A percentile compares a stretch with the other conserved stretches of the same genome.
Evolutionary conservation across 37 sponge, comb jelly and placozoan genomes (phyloP).

Genomic region (Aphrocallistes beatrix): DNA sequence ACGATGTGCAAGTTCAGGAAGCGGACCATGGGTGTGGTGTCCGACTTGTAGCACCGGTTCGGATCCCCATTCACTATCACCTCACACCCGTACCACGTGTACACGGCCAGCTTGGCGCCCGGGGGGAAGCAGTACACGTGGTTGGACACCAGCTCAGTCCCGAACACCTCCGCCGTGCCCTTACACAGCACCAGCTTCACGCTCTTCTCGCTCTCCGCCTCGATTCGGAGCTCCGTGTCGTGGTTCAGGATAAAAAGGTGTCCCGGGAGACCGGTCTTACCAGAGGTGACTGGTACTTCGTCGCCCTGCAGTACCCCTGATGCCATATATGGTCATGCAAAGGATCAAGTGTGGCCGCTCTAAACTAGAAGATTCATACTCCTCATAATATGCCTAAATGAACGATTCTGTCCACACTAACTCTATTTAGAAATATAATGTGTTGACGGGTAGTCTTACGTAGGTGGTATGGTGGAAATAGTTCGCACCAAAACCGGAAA

Average conservation of each 20-base stretch:
- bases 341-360: too few relatives aligned
- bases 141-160: constrained; percentile 67
- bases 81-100: constrained; percentile 60
- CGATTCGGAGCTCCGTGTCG: constrained; percentile 2
- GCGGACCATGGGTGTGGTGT: constrained; percentile 78
- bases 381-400: too few relatives aligned
- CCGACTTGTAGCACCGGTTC: constrained; percentile 47
- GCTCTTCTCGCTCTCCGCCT: background rate
- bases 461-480: too few relatives aligned
- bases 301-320: too few relatives aligned
- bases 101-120: constrained; percentile 61
- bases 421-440: too few relatives aligned
- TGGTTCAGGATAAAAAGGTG: background rate
- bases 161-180: constrained; percentile 89
- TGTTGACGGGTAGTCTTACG: too few relatives aligned
- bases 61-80: constrained; percentile 50
- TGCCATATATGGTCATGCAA: too few relatives aligned
- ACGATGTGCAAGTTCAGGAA: constrained; percentile 77
- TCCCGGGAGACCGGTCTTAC: background rate
- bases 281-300: background rate
- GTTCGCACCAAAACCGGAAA: too few relatives aligned
- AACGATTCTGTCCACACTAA: too few relatives aligned
- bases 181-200: background rate
- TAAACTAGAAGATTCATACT: too few relatives aligned
- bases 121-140: constrained; percentile 38